Percentiles rank a stretch among this genome's conserved stretches.
Evolutionary conservation across 2,888 invertebrate species (phyloP).

Genomic region (Rotaria macrura): DNA sequence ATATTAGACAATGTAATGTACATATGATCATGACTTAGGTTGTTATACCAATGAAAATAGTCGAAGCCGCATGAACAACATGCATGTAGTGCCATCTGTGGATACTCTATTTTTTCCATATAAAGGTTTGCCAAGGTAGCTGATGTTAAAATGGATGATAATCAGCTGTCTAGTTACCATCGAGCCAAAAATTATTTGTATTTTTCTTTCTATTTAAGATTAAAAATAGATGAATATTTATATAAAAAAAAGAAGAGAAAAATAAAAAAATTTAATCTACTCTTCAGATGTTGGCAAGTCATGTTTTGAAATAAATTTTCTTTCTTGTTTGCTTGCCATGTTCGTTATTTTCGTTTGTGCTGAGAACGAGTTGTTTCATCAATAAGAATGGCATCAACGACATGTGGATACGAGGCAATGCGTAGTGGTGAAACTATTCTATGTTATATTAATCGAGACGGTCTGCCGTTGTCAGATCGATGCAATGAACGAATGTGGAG

Average conservation of each 20-base stretch:
- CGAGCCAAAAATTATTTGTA: neutral
- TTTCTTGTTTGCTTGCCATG: neutral
- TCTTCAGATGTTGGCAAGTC: neutral
- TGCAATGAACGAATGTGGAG: conserved; percentile 22
- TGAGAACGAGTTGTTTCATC: neutral
- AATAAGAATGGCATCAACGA: neutral
- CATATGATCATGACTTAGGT: too few species aligned
- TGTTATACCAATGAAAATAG: too few species aligned
- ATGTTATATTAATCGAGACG: conserved; percentile 25
- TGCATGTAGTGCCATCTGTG: neutral
- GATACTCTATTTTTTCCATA: neutral
- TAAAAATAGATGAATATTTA: neutral
- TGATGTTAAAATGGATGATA: neutral
- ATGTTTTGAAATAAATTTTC: neutral
- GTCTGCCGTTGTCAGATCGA: conserved; percentile 25
- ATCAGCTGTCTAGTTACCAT: neutral
- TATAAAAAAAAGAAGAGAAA: neutral
- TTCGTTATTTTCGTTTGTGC: neutral
- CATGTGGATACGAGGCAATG: neutral
- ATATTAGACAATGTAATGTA: too few species aligned
- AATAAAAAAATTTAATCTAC: neutral
- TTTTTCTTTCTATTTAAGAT: neutral
- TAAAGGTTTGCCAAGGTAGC: neutral
- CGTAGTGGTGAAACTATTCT: neutral
- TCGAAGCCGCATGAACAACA: neutral